Evolutionary conservation across 1,140 invertebrate species (phyloP).

Genomic region (Trachelipus rathkii): DNA sequence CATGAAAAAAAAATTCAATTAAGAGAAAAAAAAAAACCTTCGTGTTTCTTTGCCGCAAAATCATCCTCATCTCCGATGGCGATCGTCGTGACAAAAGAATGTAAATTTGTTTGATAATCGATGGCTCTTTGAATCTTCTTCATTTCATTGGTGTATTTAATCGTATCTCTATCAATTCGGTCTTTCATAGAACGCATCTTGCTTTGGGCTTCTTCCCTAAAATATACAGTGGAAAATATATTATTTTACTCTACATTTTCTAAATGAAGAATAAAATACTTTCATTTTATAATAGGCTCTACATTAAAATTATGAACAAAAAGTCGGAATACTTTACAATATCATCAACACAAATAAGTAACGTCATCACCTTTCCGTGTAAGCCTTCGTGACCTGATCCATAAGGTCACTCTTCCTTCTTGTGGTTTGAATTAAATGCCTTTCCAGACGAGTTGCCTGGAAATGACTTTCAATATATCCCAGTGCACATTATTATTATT

Average conservation of each 20-base stretch:
- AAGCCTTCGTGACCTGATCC: constrained; percentile 28
- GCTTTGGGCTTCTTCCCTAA: constrained; percentile 27
- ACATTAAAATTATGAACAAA: no score
- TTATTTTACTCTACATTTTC: neutral
- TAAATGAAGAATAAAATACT: neutral
- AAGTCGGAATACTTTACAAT: no score
- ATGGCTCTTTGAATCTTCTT: constrained; percentile 26
- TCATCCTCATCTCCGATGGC: constrained; percentile 21
- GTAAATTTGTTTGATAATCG: constrained; percentile 25
- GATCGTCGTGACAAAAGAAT: constrained; percentile 24
- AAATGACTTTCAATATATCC: neutral
- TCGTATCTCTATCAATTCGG: constrained; percentile 16
- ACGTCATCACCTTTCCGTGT: constrained; percentile 24
- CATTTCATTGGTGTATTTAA: constrained; percentile 23
- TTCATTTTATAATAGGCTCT: no score
- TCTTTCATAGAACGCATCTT: constrained; percentile 26
- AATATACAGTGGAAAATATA: neutral
- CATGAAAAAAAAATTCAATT: neutral
- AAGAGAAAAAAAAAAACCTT: neutral
- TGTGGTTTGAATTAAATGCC: constrained; percentile 5
- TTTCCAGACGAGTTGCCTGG: constrained; percentile 24
- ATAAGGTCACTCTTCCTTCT: constrained; percentile 30
- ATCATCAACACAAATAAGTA: no score
- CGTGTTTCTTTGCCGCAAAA: neutral
- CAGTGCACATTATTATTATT: neutral